Evolutionary conservation across 2,113 vertebrate species (phyloP).

Genomic region (Scytalopus superciliaris): DNA sequence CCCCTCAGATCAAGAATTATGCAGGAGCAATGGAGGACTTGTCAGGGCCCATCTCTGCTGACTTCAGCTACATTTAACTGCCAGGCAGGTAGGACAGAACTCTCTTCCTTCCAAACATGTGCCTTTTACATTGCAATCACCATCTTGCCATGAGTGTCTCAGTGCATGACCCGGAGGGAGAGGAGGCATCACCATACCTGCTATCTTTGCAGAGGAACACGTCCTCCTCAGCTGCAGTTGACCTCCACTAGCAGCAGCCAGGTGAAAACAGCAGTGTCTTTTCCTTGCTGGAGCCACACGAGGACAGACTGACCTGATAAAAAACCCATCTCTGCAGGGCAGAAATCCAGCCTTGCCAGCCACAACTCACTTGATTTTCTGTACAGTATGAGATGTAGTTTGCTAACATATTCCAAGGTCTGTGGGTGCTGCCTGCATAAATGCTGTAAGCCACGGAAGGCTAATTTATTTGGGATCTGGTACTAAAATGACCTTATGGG

Average conservation of each 20-base stretch:
- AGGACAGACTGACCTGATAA: neutral
- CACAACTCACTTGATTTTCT: neutral
- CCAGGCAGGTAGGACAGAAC: neutral
- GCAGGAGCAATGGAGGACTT: neutral
- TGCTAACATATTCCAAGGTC: neutral
- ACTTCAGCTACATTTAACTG: neutral
- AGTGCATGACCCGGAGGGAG: rapidly evolving
- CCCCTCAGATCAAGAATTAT: neutral
- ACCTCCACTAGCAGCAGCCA: neutral
- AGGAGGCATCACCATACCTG: neutral
- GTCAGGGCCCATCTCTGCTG: neutral
- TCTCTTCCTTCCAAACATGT: neutral
- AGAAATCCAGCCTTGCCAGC: neutral
- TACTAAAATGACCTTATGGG: neutral
- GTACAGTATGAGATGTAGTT: neutral
- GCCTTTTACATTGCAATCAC: neutral
- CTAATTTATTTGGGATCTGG: neutral
- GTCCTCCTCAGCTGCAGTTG: neutral
- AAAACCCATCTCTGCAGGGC: neutral
- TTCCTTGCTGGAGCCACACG: neutral
- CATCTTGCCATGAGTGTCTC: neutral
- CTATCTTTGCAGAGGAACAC: neutral
- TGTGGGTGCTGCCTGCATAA: neutral
- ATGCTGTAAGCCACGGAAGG: neutral
- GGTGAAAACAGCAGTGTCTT: neutral